Percentiles rank a stretch among this genome's conserved stretches.
phyloP scores from a whole-genome alignment of 2,113 vertebrate genomes.

The Thalassoma bifasciatum region DNA sequence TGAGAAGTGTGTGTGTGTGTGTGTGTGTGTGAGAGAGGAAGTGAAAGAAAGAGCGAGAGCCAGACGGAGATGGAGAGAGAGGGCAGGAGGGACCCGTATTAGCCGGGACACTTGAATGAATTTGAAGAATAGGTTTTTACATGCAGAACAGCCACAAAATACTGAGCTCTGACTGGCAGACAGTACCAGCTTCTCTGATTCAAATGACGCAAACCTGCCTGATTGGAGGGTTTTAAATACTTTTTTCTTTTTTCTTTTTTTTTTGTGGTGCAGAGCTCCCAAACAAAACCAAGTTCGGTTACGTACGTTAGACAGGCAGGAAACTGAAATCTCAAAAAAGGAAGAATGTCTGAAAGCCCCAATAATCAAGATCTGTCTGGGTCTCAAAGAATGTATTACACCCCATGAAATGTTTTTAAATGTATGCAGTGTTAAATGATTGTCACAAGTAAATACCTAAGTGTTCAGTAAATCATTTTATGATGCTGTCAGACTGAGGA shows the following conservation, averaged over 20 bases:
- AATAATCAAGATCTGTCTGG: not conserved
- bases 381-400: not conserved
- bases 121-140: constrained; percentile 72
- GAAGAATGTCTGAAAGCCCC: not conserved
- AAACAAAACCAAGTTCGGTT: constrained; percentile 35
- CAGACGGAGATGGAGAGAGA: not conserved
- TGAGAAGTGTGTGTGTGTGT: constrained; percentile 11
- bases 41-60: not conserved
- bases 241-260: constrained; percentile 18
- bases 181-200: constrained; percentile 54
- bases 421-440: not conserved
- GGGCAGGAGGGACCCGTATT: constrained; percentile 50
- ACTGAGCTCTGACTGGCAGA: constrained; percentile 48
- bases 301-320: not conserved
- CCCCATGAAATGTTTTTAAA: not conserved
- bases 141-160: constrained; percentile 62
- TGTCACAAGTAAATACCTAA: not conserved
- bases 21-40: not conserved
- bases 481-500: not conserved
- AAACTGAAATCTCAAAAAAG: not conserved
- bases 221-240: constrained; percentile 62
- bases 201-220: constrained; percentile 58
- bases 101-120: constrained; percentile 72
- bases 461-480: no score
- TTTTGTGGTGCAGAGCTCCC: constrained; percentile 4